Conservation (phyloP, 2,797 vertebrate genomes). For the Anomalospiza imberbis region DNA sequence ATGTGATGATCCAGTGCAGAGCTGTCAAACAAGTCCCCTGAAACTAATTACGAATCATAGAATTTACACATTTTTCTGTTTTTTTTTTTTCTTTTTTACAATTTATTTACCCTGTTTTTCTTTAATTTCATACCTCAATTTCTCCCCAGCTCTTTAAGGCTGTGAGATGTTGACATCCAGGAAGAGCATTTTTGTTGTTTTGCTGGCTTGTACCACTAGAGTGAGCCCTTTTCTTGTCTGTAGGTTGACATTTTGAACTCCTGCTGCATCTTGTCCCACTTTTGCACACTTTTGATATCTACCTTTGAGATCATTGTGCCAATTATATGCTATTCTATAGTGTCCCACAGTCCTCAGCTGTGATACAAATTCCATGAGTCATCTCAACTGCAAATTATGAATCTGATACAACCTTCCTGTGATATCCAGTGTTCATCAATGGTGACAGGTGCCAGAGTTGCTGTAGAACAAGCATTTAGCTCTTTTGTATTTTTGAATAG, state of each 20-base stretch:
- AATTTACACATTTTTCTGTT: neutral
- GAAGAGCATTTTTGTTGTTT: neutral
- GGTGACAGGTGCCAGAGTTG: neutral
- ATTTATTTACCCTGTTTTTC: neutral
- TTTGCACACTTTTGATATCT: neutral
- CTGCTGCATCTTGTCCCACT: neutral
- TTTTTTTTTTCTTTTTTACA: neutral
- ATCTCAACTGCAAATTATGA: neutral
- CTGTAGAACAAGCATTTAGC: neutral
- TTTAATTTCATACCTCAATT: neutral
- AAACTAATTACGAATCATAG: neutral
- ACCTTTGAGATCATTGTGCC: neutral
- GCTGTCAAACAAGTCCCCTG: neutral
- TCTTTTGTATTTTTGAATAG: neutral
- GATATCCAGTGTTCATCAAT: neutral
- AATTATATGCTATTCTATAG: neutral
- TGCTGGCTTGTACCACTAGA: constrained; percentile 18
- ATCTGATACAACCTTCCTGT: neutral
- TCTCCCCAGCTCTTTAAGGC: neutral
- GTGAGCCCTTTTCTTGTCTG: constrained; percentile 22
- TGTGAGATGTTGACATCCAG: neutral
- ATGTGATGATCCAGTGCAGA: neutral
- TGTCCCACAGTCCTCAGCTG: neutral
- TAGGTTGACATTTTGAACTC: neutral
- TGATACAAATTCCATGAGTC: neutral